Evolutionary conservation across 2,113 vertebrate species (phyloP).

Genomic region (Leucosticte australis): DNA sequence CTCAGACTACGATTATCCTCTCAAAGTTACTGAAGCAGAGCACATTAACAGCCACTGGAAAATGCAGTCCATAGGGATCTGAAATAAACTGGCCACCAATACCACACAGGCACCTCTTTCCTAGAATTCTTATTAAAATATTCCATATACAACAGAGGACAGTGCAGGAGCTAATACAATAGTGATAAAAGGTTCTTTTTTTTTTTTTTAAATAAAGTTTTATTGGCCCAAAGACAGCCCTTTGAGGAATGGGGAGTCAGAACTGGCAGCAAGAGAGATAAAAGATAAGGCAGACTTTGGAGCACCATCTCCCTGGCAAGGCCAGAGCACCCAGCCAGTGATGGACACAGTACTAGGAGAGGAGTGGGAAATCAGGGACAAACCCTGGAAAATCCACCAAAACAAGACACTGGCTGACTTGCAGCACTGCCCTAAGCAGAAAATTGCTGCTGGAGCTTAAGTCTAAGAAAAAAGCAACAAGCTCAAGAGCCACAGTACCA

Average conservation of each 20-base stretch:
- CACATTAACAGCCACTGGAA: neutral
- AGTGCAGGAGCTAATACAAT: accelerated
- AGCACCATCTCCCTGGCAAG: neutral
- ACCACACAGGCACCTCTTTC: accelerated
- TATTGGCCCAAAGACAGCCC: neutral
- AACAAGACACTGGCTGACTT: neutral
- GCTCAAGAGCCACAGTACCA: neutral
- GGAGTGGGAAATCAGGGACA: neutral
- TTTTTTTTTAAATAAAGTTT: neutral
- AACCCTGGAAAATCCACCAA: neutral
- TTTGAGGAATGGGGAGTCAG: neutral
- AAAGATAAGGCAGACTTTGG: neutral
- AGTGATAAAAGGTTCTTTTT: neutral
- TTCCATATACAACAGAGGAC: neutral
- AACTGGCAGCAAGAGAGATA: neutral
- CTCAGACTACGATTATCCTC: neutral
- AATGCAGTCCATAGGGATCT: neutral
- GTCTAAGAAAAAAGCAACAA: neutral
- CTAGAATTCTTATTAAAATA: neutral
- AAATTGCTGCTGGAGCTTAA: neutral
- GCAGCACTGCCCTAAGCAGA: neutral
- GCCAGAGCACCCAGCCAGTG: neutral
- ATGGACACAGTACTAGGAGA: accelerated
- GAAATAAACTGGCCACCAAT: neutral
- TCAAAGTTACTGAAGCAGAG: neutral